phyloP scores from a whole-genome alignment of 2,113 vertebrate species.

The Paramisgurnus dabryanus region DNA sequence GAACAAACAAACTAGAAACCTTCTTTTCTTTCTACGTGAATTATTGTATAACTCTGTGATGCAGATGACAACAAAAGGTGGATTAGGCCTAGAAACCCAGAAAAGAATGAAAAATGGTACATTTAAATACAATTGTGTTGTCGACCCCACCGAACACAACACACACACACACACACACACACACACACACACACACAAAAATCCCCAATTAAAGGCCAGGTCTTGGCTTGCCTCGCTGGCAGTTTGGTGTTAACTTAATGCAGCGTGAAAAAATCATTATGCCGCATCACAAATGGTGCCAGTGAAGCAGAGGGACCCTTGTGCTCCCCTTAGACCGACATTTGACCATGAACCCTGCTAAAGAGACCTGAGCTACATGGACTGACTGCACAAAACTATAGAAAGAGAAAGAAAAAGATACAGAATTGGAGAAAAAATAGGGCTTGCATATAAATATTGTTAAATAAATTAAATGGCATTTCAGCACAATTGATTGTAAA shows the following conservation, averaged over 20 bases:
- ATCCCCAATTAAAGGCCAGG: slow-evolving; percentile 77
- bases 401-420: slow-evolving; percentile 37
- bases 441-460: too few species aligned
- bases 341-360: slow-evolving; percentile 61
- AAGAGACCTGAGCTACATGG: slow-evolving; percentile 47
- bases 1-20: not conserved
- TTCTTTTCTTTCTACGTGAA: not conserved
- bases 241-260: slow-evolving; percentile 82
- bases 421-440: slow-evolving; percentile 39
- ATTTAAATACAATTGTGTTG: not conserved
- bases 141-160: slow-evolving; percentile 39
- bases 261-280: slow-evolving; percentile 84
- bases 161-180: not conserved
- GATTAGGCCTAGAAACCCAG: not conserved
- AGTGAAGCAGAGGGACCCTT: slow-evolving; percentile 79
- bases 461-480: too few species aligned
- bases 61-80: not conserved
- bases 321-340: slow-evolving; percentile 72
- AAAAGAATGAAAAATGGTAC: slow-evolving; percentile 1
- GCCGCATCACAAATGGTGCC: slow-evolving; percentile 81
- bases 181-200: slow-evolving; percentile 9
- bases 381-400: slow-evolving; percentile 48
- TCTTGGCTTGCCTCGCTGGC: slow-evolving; percentile 72
- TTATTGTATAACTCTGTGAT: not conserved
- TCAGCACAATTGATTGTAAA: too few species aligned